Evolutionary conservation across 1,140 invertebrate genomes (phyloP), one percentile per base, ranked within the genome.

Genomic region (Hirudo medicinalis): DNA sequence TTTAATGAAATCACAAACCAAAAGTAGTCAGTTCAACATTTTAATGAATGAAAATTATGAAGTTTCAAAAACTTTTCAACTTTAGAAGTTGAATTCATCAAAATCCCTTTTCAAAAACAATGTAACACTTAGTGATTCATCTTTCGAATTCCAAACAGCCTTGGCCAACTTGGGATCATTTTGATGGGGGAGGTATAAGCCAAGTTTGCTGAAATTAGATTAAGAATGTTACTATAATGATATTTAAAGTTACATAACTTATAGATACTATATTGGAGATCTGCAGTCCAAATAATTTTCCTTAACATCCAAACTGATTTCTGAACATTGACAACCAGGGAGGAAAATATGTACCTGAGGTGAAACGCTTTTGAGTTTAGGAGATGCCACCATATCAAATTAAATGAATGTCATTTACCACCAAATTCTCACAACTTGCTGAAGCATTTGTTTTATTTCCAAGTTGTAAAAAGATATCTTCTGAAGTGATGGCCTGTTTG

Each of bases 401-500:
- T 6, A 63, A n/a, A 13, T 25, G 2, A 25, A 15, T 13, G 29
- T 22, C 3, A 32, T 78, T 76, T 77, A 82, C 80, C 4, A 91
- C 84, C 78, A 94, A 86, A 79, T 90, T 88, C 79, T 94, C 91
- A 79, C 91, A 94, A 78, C 91, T 92, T 0, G 89, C 85, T 0
- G 89, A 89, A 0, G 86, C 81, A 40, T 89, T 86, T 13, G 88
- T 92, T 81, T 92, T 93, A 72, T 87, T 87, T 0, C 90, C 88
- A 86, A 94, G 90, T 81, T 90, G 89, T 67, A 93, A 82, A 81
- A 87, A 94, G 53, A 93, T 86, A 79, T 94, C 91, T 80, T 92
- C 90, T 0, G 91, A 86, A 15, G 86, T 87, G 2, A 94, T 89
- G 67, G 88, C 84, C 80, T 94, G 91, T 75, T 89, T 88, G 78